phyloP scores from a whole-genome alignment of 2,888 invertebrate species.

The Stenoptilia bipunctidactyla region DNA sequence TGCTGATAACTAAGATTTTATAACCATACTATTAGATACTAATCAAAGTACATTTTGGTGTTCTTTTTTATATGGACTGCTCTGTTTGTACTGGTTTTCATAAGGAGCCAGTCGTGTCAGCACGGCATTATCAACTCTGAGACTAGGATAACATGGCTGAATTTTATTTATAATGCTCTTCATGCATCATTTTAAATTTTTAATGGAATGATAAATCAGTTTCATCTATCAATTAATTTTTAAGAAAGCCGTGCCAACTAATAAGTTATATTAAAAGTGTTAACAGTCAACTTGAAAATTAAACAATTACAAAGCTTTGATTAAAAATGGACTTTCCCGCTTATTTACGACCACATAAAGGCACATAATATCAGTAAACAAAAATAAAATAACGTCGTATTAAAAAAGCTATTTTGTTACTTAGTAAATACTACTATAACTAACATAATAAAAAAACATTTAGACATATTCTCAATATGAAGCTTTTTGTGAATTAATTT shows the following conservation, averaged over 20 bases:
- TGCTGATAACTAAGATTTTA: constrained; percentile 10
- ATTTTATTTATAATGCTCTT: too few relatives aligned
- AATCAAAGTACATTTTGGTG: constrained; percentile 1
- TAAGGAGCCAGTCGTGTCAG: background rate
- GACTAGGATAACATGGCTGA: background rate
- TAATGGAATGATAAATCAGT: too few relatives aligned
- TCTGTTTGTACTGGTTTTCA: background rate
- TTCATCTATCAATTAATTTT: too few relatives aligned
- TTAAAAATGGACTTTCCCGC: constrained; percentile 38
- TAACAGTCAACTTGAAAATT: constrained; percentile 16
- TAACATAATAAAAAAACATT: constrained; percentile 39
- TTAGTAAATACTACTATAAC: constrained; percentile 32
- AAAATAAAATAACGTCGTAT: constrained; percentile 22
- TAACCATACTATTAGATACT: too few relatives aligned
- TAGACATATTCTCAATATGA: constrained; percentile 25
- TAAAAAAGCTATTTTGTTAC: constrained; percentile 62
- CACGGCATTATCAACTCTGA: background rate
- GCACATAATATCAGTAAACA: constrained; percentile 55
- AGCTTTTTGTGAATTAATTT: constrained; percentile 34
- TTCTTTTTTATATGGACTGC: constrained; percentile 2
- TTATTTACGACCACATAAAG: constrained; percentile 36
- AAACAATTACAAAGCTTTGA: constrained; percentile 14
- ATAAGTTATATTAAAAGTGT: constrained; percentile 1
- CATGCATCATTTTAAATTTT: too few relatives aligned
- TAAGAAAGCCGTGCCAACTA: too few relatives aligned